Conservation (phyloP, 2,797 vertebrate species). For the Halcyon badia region DNA sequence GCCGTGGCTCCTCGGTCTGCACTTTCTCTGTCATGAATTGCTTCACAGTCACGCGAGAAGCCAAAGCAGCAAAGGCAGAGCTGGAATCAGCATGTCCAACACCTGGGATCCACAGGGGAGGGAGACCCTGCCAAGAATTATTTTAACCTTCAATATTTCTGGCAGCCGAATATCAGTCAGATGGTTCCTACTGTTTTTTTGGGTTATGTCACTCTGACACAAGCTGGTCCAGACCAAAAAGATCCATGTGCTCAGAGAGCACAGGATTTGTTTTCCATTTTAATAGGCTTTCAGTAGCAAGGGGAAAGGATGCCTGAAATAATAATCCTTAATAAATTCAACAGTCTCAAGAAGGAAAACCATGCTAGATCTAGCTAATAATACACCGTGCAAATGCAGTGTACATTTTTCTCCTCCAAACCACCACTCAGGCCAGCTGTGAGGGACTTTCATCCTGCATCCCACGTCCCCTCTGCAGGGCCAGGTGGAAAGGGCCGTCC, state of each 20-base stretch:
- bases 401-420: background rate
- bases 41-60: background rate
- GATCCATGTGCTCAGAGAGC: background rate
- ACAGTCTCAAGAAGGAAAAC: slow-evolving; percentile 3
- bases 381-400: background rate
- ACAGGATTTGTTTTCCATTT: slow-evolving; percentile 37
- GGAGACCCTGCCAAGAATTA: slow-evolving; percentile 47
- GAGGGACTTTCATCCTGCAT: background rate
- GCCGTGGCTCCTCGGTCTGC: background rate
- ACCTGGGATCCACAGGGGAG: slow-evolving; percentile 47
- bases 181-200: slow-evolving; percentile 1
- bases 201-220: slow-evolving; percentile 30
- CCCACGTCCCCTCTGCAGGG: background rate
- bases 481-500: background rate
- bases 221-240: slow-evolving; percentile 22
- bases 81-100: background rate
- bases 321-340: slow-evolving; percentile 49
- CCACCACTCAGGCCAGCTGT: rapidly evolving
- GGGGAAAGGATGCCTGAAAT: slow-evolving; percentile 47
- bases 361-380: background rate
- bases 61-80: slow-evolving; percentile 20
- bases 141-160: slow-evolving; percentile 65
- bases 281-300: slow-evolving; percentile 31
- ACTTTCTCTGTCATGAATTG: background rate
- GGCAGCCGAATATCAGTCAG: slow-evolving; percentile 8